phyloP scores from a whole-genome alignment of 2,113 vertebrate species.

The Cavia aperea region DNA sequence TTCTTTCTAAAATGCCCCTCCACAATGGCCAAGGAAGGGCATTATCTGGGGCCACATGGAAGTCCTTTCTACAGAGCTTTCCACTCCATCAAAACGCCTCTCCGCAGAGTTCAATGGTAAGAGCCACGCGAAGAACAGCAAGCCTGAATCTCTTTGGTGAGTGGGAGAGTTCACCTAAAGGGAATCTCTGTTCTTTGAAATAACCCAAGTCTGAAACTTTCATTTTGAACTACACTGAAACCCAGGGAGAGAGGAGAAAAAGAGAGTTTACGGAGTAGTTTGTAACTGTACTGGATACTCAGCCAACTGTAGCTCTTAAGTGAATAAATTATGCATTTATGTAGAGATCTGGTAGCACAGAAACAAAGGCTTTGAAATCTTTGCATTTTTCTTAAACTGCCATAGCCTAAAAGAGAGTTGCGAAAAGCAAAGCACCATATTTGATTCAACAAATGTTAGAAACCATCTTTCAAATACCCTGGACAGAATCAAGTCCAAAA shows the following conservation, averaged over 20 bases:
- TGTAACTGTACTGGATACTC: not conserved
- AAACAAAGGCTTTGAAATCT: conserved; percentile 27
- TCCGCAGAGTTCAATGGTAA: conserved; percentile 16
- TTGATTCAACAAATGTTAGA: conserved; percentile 39
- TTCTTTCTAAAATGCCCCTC: not conserved
- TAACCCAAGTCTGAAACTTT: conserved; percentile 37
- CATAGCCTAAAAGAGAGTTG: not conserved
- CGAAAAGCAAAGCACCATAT: not conserved
- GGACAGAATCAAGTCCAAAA: conserved; percentile 24
- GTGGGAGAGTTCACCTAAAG: conserved; percentile 12
- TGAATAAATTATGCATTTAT: not conserved
- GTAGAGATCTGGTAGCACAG: not conserved
- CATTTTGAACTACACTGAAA: conserved; percentile 36
- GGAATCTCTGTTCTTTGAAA: conserved; percentile 46
- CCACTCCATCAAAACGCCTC: not conserved
- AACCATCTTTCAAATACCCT: conserved; percentile 52
- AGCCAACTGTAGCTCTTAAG: not conserved
- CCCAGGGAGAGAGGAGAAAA: not conserved
- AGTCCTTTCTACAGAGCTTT: not conserved
- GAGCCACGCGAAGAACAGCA: not conserved
- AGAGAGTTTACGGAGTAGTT: not conserved
- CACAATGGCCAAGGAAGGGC: not conserved
- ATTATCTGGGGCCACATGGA: not conserved
- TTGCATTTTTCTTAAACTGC: conserved; percentile 4
- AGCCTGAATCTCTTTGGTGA: conserved; percentile 1